Percentiles rank a stretch among this genome's conserved stretches.
Evolutionary conservation across 2,797 vertebrate species (phyloP).

Genomic region (Tamandua tetradactyla): DNA sequence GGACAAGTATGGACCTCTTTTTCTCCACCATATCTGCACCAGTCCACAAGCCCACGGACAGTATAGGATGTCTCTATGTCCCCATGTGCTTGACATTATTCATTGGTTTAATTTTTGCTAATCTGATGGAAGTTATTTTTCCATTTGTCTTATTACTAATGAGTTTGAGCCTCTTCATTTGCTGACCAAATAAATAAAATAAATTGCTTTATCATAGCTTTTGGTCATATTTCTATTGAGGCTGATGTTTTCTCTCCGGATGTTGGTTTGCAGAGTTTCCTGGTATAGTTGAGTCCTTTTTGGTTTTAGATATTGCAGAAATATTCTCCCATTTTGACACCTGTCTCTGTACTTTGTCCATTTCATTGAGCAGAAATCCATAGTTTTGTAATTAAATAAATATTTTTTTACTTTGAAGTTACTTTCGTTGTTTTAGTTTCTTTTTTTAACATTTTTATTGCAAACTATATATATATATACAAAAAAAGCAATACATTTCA

Average conservation of each 20-base stretch:
- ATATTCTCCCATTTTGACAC: background rate
- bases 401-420: background rate
- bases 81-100: background rate
- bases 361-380: background rate
- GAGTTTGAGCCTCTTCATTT: background rate
- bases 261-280: background rate
- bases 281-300: background rate
- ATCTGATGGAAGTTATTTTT: background rate
- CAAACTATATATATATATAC: too few species aligned
- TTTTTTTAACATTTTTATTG: too few species aligned
- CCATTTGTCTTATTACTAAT: background rate
- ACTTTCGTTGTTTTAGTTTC: background rate
- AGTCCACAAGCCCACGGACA: background rate
- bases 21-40: background rate
- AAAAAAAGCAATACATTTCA: too few species aligned
- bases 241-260: background rate
- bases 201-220: background rate
- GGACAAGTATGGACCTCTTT: background rate
- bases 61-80: background rate
- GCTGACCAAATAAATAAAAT: background rate
- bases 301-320: background rate
- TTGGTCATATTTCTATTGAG: background rate
- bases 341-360: background rate
- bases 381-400: background rate
- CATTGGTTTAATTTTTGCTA: background rate